Base-by-base conservation (phyloP, 1,140 invertebrate genomes). In the Panagrolaimus sp. region DNA sequence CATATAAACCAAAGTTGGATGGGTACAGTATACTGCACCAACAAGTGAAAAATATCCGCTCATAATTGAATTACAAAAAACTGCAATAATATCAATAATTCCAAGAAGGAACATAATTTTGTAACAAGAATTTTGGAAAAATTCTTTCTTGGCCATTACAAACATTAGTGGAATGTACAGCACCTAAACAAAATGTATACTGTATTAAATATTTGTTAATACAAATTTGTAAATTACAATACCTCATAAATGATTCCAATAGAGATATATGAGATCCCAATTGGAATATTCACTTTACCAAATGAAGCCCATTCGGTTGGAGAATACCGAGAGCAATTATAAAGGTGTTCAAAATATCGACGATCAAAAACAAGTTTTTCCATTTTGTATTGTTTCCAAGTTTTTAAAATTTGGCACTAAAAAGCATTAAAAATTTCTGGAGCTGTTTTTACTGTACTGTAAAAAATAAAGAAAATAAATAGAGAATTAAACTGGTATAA, bases 41-140 rank as follows among this genome's bases (percentile, higher is more conserved):
- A 48, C n/a, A 8, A 71, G 12, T 14, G 65, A 43, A 32, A 71
- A 44, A 14, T 48, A 69, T 9, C 69, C 69, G 24, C 43, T 71
- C 5, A 71, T 28, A 17, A 71, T 70, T 24, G 68, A 69, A 44
- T 71, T 71, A 9, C 73, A 24, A 26, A 63, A 43, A 45, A 71
- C 26, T n/a, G 21, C 43, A 15, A 71, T 28, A 43, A 71, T n/a
- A 26, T 71, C 65, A 28, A 71, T 24, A 48, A 71, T 44, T 15
- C 69, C 69, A 24, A 70, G 26, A 43, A 71, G 72, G 47, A 45
- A 46, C 69, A 69, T 71, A 0, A 71, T 48, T 44, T 71, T 70
- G 68, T 70, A 71, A 43, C 69, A 71, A 1, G 69, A 58, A 14
- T 12, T 12, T 12, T 58, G n/a, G 17, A n/a, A 21, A 21, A 58